A percentile compares a stretch with the other conserved stretches of the same genome.
Conservation (phyloP, 2,113 vertebrate genomes). For the Suncus etruscus region DNA sequence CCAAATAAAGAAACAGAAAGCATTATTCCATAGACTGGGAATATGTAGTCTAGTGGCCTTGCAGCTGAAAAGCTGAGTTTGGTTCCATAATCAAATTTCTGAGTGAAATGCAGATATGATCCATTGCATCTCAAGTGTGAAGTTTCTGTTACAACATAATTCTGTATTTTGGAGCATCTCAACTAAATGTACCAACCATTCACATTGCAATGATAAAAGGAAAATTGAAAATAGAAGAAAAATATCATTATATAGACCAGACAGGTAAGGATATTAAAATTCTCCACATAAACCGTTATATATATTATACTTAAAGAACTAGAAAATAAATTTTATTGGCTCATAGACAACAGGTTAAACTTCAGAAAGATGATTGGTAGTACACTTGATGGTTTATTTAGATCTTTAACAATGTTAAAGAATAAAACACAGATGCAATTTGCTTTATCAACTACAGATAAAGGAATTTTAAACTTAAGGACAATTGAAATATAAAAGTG, state of each 20-base stretch:
- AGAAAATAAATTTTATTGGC: neutral
- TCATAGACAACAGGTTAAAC: neutral
- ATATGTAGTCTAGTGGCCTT: neutral
- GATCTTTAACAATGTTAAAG: neutral
- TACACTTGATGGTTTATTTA: neutral
- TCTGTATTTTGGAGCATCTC: too few relatives aligned
- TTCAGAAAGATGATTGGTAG: neutral
- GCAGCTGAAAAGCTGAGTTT: neutral
- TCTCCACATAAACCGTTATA: neutral
- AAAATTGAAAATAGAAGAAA: too few relatives aligned
- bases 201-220: too few relatives aligned
- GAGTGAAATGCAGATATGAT: too few relatives aligned
- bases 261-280: neutral
- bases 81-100: too few relatives aligned
- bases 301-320: neutral
- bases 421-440: conserved; percentile 26
- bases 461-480: conserved; percentile 11
- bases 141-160: too few relatives aligned
- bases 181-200: too few relatives aligned
- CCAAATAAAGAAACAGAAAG: neutral
- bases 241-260: neutral
- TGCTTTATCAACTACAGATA: neutral
- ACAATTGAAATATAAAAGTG: conserved; percentile 31
- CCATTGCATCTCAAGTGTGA: too few relatives aligned
- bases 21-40: neutral